Base-by-base conservation (phyloP, 2,888 invertebrate genomes). In the Crossocerus cetratus region DNA sequence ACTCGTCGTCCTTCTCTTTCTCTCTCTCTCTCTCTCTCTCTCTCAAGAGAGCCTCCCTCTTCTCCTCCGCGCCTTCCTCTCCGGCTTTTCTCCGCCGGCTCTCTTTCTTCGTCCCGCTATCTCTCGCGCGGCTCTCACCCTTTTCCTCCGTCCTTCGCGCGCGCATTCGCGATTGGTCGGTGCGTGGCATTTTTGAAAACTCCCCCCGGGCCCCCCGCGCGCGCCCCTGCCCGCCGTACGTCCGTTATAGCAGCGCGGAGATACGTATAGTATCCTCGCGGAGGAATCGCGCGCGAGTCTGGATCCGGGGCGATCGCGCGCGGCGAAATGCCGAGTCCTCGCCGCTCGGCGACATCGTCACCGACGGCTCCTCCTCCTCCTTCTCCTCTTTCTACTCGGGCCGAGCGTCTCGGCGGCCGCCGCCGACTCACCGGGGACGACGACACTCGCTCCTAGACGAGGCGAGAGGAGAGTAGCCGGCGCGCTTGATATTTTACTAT, bases 131-230 rank as follows among this genome's bases (percentile, higher is more conserved):
- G 23, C 54, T 21, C 13, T 23, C 54, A 61, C 58, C 56, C 69
- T 22, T 44, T 18, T 62, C 61, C 49, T 16, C 49, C 49, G 49
- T 49, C 49, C 49, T 14, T 49, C 53, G 54, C 60, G 55, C 69
- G 65, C 72, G 71, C 72, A 70, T 71, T 42, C 77, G 73, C 75
- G 81, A 81, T 81, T 81, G 81, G 81, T 74, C 75, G 81, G 68
- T 75, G 81, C 81, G 81, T 81, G 79, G 79, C 79, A 81, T 81
- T 81, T 81, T 81, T 81, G 72, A 81, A 81, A 81, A 81, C 75
- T 74, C 72, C 72, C 74, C 78, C 69, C 57, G 73, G 53, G 68
- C 32, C 32, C 32, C 32, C 32, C 32, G 32, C 32, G n/a, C 32
- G 5, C 32, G 11, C 32, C 32, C 32, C 32, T 32, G 32, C 32